Conservation (phyloP, 2,888 invertebrate genomes). For the Cheilosia scutellata region DNA sequence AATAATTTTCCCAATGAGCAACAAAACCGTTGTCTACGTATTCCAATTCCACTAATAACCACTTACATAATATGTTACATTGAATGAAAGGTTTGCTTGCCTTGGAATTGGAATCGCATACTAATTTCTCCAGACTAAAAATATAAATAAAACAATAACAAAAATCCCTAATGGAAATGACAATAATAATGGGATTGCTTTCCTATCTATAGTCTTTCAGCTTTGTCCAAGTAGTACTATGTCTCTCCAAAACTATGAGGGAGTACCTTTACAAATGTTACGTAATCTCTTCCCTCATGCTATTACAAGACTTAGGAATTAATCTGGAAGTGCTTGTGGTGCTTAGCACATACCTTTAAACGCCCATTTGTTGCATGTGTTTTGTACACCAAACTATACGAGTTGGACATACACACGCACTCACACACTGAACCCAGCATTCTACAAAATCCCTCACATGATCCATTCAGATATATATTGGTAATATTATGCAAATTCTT, state of each 20-base stretch:
- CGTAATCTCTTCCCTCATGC: constrained; percentile 12
- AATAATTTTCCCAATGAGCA: constrained; percentile 18
- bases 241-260: background rate
- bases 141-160: background rate
- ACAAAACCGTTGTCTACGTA: constrained; percentile 34
- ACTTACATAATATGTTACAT: constrained; percentile 55
- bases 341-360: constrained; percentile 33
- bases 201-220: background rate
- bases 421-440: background rate
- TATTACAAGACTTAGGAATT: constrained; percentile 35
- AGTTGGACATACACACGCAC: too few species aligned
- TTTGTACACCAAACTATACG: background rate
- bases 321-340: constrained; percentile 44
- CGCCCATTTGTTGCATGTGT: constrained; percentile 5
- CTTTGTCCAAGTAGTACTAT: background rate
- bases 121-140: constrained; percentile 26
- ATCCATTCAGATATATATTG: background rate
- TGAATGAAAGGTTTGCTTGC: constrained; percentile 7
- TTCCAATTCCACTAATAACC: constrained; percentile 49
- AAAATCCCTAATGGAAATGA: background rate
- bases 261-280: constrained; percentile 14
- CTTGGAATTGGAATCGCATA: constrained; percentile 3
- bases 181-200: constrained; percentile 4
- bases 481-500: constrained; percentile 48
- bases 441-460: constrained; percentile 6